Base-by-base conservation (phyloP, 2,113 vertebrate species). In the Amblyopsis rosae region DNA sequence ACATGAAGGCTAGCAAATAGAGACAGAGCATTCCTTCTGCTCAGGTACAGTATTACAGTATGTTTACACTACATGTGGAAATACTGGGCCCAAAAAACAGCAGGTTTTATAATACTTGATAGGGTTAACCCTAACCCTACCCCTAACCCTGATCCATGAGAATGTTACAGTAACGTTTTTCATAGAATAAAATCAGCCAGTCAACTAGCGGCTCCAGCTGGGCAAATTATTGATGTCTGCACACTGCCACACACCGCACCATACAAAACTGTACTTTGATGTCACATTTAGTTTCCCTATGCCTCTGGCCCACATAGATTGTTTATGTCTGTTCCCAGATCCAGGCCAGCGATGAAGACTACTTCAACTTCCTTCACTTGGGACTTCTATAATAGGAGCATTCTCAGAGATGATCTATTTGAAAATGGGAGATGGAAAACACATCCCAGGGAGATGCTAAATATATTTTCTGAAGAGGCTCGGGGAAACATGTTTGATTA, bases 291-390 rank as follows among this genome's bases (percentile, higher is more conserved):
- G 50, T 75, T 77, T 35, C 58, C 77, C 54, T 46, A 7, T 51
- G 65, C 63, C 56, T 13, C 64, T 82, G 84, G 59, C 81, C 84
- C 84, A 84, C 71, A 87, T 86, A 59, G 59, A 71, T 72, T 82
- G 76, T 80, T 86, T 79, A 75, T 83, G 76, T 83, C 81, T 77
- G 73, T 74, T 80, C 76, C 66, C 54, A 26, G 77, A 81, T 86
- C 64, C 79, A 81, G 80, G 86, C 67, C 87, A 85, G 62, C 68
- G 35, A 51, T 65, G 70, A 60, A 45, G 62, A 51, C 59, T 62
- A 82, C 62, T 70, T 62, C 59, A 70, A 33, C 59, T 78, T 69
- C 69, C 61, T 82, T 83, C 84, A 85, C 82, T 72, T 77, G 82
- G 79, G 82, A 84, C 59, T 84, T 82, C 75, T 76, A 50, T 64